Percentiles rank a stretch among this genome's conserved stretches.
These are phyloP conservation scores for Cepphus grylle DNA, from an alignment of 2,113 vertebrate species.

Conservation along the genomic window DNA sequence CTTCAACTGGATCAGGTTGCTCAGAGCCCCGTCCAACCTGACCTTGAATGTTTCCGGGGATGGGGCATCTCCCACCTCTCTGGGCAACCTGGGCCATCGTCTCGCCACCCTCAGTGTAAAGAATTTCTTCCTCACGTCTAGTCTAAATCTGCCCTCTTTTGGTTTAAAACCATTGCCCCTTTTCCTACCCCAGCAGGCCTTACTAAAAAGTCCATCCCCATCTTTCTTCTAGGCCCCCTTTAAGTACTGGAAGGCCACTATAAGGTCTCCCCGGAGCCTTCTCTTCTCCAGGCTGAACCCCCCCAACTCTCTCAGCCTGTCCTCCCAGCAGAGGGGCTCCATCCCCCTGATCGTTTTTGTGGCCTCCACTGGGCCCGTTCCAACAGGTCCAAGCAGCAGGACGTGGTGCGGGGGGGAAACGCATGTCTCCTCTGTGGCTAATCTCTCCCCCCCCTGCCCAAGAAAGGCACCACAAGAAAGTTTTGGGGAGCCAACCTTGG, in stretches of 20 bases:
- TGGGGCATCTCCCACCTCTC: neutral
- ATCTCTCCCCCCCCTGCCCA: too few species aligned
- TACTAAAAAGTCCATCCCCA: accelerated
- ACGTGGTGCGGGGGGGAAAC: neutral
- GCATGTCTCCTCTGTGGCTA: accelerated
- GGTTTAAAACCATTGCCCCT: neutral
- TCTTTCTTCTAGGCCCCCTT: neutral
- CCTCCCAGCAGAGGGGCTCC: neutral
- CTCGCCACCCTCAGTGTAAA: accelerated
- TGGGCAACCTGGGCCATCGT: accelerated
- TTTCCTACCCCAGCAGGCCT: accelerated
- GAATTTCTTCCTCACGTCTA: accelerated
- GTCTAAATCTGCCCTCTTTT: neutral
- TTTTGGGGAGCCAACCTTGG: neutral
- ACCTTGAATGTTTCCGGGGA: neutral
- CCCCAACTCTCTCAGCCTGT: neutral
- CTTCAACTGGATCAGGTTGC: neutral
- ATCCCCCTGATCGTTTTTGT: accelerated
- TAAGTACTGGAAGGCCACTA: accelerated
- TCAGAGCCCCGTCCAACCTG: neutral
- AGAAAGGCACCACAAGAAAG: neutral
- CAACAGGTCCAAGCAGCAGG: neutral
- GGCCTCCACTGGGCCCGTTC: neutral
- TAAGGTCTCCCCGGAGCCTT: neutral
- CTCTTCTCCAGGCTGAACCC: neutral